Base-by-base conservation (phyloP, 2,797 vertebrate species). In the Acanthiza pusilla region DNA sequence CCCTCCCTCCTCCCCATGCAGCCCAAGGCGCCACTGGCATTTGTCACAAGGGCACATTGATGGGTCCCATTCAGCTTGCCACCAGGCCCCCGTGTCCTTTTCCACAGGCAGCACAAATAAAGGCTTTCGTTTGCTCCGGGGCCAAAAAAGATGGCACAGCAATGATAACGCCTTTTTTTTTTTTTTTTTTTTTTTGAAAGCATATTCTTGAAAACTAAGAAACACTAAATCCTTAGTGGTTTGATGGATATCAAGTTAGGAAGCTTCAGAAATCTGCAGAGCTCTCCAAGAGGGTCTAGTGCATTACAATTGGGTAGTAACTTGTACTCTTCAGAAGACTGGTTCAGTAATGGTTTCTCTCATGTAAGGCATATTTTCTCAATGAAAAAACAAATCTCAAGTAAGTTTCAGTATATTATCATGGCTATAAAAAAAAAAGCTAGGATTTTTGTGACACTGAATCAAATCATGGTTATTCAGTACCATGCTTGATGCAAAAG, bases 171-270 rank as follows among this genome's bases (percentile, higher is more conserved):
- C n/a, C 21, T n/a, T n/a, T n/a, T 36, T 36, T 36, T 36, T 36
- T 36, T 36, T n/a, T 48, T 26, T 58, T 71, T 85, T 51, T 25
- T 65, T 85, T 51, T 25, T 65, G n/a, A 42, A 70, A 55, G 34
- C 0, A 0, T 47, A 9, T 11, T 58, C 54, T 55, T 27, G 5
- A 43, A 54, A 68, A n/a, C 7, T 66, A 57, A 61, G 7, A 54
- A 68, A 67, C 57, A 16, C 9, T 2, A 53, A 54, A 43, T 32
- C 38, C 42, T 61, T 51, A 76, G 50, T 22, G 30, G 29, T 68
- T 48, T 23, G 47, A 40, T 57, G 38, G 32, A 53, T 53, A 53
- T 42, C 30, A 40, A 70, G 77, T 40, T 19, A n/a, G 58, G 43
- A 65, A 70, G 16, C 21, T 92, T 73, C 30, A 43, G 65, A 77